These are phyloP conservation scores for Mormyrus lacerda DNA, from an alignment of 2,113 vertebrate genomes.

Conservation along the genomic window DNA sequence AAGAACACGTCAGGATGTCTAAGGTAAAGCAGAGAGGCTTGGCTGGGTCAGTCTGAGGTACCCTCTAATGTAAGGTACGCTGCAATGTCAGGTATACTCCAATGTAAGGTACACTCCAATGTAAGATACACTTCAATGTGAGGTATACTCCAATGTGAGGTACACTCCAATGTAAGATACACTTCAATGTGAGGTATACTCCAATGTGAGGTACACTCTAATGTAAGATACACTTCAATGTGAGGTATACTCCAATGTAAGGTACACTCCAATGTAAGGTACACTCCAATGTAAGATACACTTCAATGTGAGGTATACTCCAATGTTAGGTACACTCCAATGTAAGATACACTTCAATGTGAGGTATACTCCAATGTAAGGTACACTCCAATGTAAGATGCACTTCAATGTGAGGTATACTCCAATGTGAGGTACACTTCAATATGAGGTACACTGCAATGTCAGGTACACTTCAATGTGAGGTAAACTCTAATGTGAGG, in stretches of 20 bases:
- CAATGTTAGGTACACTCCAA: constrained; percentile 60
- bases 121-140: constrained; percentile 62
- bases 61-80: too few relatives aligned
- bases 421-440: constrained; percentile 60
- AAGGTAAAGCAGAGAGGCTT: constrained; percentile 55
- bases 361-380: background rate
- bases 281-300: constrained; percentile 62
- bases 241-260: constrained; percentile 30
- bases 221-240: constrained; percentile 55
- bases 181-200: constrained; percentile 62
- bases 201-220: background rate
- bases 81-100: constrained; percentile 33
- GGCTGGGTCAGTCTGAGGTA: background rate
- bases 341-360: constrained; percentile 61
- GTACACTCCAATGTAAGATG: constrained; percentile 61
- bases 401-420: too few relatives aligned
- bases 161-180: constrained; percentile 60
- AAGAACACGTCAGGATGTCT: constrained; percentile 96
- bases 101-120: constrained; percentile 54
- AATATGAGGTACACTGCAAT: constrained; percentile 48
- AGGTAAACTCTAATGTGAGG: background rate
- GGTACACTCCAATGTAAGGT: too few relatives aligned
- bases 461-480: constrained; percentile 65
- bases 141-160: constrained; percentile 54
- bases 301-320: background rate